phyloP scores from a whole-genome alignment of 1,140 invertebrate genomes.

The Leptoteleia sp. region DNA sequence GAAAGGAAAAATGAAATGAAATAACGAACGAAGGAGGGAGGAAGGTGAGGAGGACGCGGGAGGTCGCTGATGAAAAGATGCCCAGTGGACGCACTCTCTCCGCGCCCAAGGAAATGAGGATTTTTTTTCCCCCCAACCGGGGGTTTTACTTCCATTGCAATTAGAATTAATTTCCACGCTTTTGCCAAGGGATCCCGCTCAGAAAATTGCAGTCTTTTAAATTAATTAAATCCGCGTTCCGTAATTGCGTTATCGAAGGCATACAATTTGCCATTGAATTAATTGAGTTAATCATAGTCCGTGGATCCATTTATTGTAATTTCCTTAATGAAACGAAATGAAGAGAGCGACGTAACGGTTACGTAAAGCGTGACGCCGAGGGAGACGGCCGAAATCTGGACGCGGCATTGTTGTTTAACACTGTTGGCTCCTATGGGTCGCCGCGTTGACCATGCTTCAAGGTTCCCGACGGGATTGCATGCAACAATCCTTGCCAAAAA shows the following conservation, averaged over 20 bases:
- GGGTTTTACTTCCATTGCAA: constrained; percentile 38
- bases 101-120: constrained; percentile 20
- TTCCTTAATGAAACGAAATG: constrained; percentile 44
- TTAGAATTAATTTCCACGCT: constrained; percentile 58
- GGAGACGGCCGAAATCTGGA: constrained; percentile 9
- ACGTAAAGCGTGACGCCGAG: neutral
- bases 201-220: constrained; percentile 60
- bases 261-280: constrained; percentile 60
- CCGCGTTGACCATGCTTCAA: constrained; percentile 25
- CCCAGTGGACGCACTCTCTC: neutral
- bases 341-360: neutral
- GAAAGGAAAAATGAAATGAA: too few relatives aligned
- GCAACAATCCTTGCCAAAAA: constrained; percentile 49
- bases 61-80: constrained; percentile 10
- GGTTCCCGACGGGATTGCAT: constrained; percentile 50
- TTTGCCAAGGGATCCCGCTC: constrained; percentile 28
- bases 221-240: constrained; percentile 54
- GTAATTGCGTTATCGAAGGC: constrained; percentile 46
- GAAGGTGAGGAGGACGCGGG: constrained; percentile 11
- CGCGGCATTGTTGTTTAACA: constrained; percentile 36
- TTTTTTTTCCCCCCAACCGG: constrained; percentile 13
- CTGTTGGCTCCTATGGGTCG: neutral
- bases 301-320: constrained; percentile 38
- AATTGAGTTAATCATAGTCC: constrained; percentile 57
- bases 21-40: too few relatives aligned